A percentile compares a stretch with the other conserved stretches of the same genome.
These are phyloP conservation scores for Lomographa bimaculata DNA, from an alignment of 2,888 invertebrate genomes.

Conservation along the genomic window DNA sequence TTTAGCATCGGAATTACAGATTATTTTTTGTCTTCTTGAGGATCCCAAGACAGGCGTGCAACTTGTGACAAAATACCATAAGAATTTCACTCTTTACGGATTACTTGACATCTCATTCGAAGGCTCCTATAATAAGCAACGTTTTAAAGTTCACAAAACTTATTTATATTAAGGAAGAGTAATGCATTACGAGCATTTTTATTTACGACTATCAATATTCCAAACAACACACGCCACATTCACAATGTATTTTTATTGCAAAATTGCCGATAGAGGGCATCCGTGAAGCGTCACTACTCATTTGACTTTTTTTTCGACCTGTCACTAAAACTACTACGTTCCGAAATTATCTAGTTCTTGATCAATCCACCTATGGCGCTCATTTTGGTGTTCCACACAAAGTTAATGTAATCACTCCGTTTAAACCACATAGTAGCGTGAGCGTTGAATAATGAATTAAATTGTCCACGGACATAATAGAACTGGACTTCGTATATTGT, in stretches of 20 bases:
- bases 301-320: too few relatives aligned
- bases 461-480: too few relatives aligned
- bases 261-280: slow-evolving; percentile 70
- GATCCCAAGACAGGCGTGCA: slow-evolving; percentile 81
- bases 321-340: too few relatives aligned
- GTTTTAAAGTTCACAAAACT: slow-evolving; percentile 55
- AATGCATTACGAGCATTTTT: slow-evolving; percentile 71
- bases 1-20: slow-evolving; percentile 73
- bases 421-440: too few relatives aligned
- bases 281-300: slow-evolving; percentile 29
- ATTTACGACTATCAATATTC: slow-evolving; percentile 78
- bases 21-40: slow-evolving; percentile 78
- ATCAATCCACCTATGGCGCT: too few relatives aligned
- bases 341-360: too few relatives aligned
- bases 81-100: slow-evolving; percentile 52
- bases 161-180: slow-evolving; percentile 57
- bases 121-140: slow-evolving; percentile 44
- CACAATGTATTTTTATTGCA: slow-evolving; percentile 72
- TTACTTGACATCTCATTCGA: slow-evolving; percentile 46
- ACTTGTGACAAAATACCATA: slow-evolving; percentile 77
- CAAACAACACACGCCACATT: slow-evolving; percentile 85
- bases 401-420: too few relatives aligned
- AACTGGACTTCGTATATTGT: too few relatives aligned
- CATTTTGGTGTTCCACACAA: too few relatives aligned
- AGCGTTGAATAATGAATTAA: too few relatives aligned